A percentile compares a stretch with the other conserved stretches of the same genome.
These are phyloP conservation scores for Isaurus tuberculatus DNA, from an alignment of 92 coral and sea anemone genomes.

Conservation along the genomic window DNA sequence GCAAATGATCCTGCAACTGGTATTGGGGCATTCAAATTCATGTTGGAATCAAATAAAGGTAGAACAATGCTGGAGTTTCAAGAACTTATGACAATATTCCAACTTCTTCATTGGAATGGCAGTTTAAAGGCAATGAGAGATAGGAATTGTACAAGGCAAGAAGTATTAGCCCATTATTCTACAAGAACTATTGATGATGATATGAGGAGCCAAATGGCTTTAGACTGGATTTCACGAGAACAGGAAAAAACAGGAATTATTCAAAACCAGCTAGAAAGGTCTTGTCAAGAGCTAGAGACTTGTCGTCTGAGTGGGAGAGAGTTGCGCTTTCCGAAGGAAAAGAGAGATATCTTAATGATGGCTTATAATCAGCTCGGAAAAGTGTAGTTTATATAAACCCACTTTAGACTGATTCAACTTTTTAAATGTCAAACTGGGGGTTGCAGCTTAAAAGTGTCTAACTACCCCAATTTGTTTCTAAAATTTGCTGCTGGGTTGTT, in stretches of 20 bases:
- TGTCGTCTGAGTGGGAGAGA: conserved; percentile 89
- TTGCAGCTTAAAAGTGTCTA: no score
- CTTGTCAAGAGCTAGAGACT: conserved; percentile 80
- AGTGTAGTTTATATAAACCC: background rate
- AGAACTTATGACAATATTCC: conserved; percentile 95
- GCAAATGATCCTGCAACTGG: conserved; percentile 76
- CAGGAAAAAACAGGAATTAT: conserved; percentile 84
- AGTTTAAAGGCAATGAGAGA: conserved; percentile 92
- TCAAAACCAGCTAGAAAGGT: conserved; percentile 69
- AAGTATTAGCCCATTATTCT: conserved; percentile 84
- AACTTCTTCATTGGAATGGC: conserved; percentile 93
- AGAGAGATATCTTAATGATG: conserved; percentile 80
- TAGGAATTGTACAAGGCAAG: conserved; percentile 90
- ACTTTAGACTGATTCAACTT: no score
- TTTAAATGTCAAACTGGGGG: no score
- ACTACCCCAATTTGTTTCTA: no score
- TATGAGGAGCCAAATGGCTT: conserved; percentile 94
- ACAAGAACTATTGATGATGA: conserved; percentile 85
- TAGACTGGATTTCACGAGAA: conserved; percentile 97
- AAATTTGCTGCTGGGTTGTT: no score
- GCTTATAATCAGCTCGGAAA: conserved; percentile 87
- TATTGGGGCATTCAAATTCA: conserved; percentile 88
- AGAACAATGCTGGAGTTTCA: conserved; percentile 90
- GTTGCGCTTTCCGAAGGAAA: conserved; percentile 89
- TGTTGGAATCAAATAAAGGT: conserved; percentile 91